Evolutionary conservation across 2,113 vertebrate genomes (phyloP), one percentile per base, ranked within the genome.

Genomic region (Phrynosoma blainvillii): DNA sequence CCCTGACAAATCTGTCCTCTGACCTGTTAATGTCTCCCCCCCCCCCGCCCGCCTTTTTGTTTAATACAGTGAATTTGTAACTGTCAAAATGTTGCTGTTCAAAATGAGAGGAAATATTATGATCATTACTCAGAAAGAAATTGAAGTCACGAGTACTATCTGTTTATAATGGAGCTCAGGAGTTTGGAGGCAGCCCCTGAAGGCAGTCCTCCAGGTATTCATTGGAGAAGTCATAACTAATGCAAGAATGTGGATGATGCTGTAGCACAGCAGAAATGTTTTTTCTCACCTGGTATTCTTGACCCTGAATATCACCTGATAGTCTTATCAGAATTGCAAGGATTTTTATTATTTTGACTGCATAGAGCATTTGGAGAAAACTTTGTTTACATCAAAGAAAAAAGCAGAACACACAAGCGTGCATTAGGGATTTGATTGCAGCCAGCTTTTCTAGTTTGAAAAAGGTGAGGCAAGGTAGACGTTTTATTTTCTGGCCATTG

Each of bases 71-170:
- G 9, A 40, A 75, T 76, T 32, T 23, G 27, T 82, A n/a, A 73
- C 13, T 59, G 36, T 82, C 52, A 47, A n/a, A 56, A 6, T 32
- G 79, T 83, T 54, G 1, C 86, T 79, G 2, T 70, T 92, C 30
- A 79, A 84, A 93, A 84, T 13, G 84, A 66, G 4, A 23, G 32
- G 84, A 85, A 90, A 78, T 70, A 77, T 86, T 73, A 87, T 82
- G 80, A 59, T 87, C 92, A 87, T 65, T 93, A 2, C 4, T 84
- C 14, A 52, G 70, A 40, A 81, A 80, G 90, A 68, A 76, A 82
- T 75, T 82, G 82, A 68, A 82, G 13, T 52, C 75, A 78, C 36
- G 66, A 78, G 68, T 20, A 74, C 47, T 47, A n/a, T 66, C 23
- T 66, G 59, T 47, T 86, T 78, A 68, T 68, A 78, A 68, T 7